Base-by-base conservation (phyloP, 1,140 invertebrate species). In the Myzus persicae region DNA sequence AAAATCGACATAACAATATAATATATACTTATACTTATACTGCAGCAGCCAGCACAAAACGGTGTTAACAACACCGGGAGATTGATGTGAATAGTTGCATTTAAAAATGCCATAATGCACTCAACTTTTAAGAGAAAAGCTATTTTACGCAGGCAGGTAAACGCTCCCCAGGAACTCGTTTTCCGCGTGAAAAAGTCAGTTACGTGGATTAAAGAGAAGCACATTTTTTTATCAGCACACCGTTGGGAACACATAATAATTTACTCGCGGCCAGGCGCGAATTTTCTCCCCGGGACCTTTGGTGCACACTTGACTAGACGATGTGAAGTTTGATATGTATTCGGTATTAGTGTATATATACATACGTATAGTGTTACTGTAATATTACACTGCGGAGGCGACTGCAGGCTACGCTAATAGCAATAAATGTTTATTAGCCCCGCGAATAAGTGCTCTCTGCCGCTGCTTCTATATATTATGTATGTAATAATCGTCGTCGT, bases 41-140 rank as follows among this genome's bases (percentile, higher is more conserved):
- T 51, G 48, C 48, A 14, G 4, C 38, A 40, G 40, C 38, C 22
- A 31, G 38, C 0, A 42, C 38, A 11, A 42, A 42, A 85, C n/a
- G 26, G 84, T 85, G 84, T 31, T 44, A 44, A 85, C 84, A 31
- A 85, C 26, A 14, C 1, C 26, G 84, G 42, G 40, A 42, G 84
- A 85, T 85, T 85, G 42, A 85, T 44, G 40, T 42, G 84, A 85
- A 85, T n/a, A 40, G 26, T 85, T 85, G 38, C 84, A n/a, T 85
- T 85, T 85, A 85, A 85, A 85, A 85, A 85, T 14, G 9, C 84
- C 40, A 44, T 44, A 85, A 85, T 85, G 42, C 24, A 44, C 40
- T 85, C 84, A 44, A 85, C 84, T 44, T 85, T 85, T 44, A 85
- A 85, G 84, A 85, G 84, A 85, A 85, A 85, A 85, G 84, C 40